phyloP scores from a whole-genome alignment of 2,113 vertebrate genomes.

The Cyrtonyx montezumae region DNA sequence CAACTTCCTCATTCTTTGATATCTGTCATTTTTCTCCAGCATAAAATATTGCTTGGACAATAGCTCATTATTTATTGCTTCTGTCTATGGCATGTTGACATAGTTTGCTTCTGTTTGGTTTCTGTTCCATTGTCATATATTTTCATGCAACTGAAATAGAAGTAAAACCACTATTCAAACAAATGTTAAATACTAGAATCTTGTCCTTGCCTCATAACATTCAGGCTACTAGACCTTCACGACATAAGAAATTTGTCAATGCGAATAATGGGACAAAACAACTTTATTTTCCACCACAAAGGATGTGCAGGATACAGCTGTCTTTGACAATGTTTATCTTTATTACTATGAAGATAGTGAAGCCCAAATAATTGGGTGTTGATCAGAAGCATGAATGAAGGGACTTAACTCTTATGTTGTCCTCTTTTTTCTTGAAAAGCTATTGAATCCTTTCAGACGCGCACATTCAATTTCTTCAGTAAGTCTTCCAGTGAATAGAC shows the following conservation, averaged over 20 bases:
- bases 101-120: not conserved
- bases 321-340: not conserved
- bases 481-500: not conserved
- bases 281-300: not conserved
- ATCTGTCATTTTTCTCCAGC: not conserved
- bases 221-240: not conserved
- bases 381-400: not conserved
- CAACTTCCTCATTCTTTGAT: not conserved
- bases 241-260: not conserved
- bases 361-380: not conserved
- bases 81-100: not conserved
- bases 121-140: not conserved
- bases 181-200: not conserved
- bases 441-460: not conserved
- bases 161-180: not conserved
- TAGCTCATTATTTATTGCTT: not conserved
- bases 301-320: not conserved
- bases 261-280: not conserved
- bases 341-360: not conserved
- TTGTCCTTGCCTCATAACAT: not conserved
- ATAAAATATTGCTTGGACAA: not conserved
- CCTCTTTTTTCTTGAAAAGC: not conserved
- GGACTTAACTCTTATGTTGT: not conserved
- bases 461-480: not conserved
- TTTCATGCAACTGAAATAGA: not conserved